These are phyloP conservation scores for Porites australiensis DNA, from an alignment of 64 coral and sea anemone species.

Conservation along the genomic window DNA sequence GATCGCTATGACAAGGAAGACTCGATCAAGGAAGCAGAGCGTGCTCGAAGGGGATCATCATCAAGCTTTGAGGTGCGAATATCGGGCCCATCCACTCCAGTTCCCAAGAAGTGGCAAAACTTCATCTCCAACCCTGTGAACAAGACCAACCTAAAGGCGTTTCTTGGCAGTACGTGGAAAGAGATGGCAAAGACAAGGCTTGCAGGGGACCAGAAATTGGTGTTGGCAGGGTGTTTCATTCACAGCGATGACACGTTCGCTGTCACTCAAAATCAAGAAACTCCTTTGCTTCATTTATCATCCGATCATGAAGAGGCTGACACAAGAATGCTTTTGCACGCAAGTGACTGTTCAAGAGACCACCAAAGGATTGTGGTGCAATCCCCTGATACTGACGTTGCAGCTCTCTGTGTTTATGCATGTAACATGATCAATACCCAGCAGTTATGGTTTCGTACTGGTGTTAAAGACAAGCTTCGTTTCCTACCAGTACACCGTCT, in stretches of 20 bases:
- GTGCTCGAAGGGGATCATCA: neutral
- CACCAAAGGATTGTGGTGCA: slow-evolving; percentile 48
- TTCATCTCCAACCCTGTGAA: slow-evolving; percentile 50
- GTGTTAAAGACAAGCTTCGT: slow-evolving; percentile 51
- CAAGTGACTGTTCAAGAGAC: slow-evolving; percentile 32
- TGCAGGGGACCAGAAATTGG: slow-evolving; percentile 8
- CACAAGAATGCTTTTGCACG: slow-evolving; percentile 61
- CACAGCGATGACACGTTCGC: neutral
- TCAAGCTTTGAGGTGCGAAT: slow-evolving; percentile 14
- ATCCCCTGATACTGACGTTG: slow-evolving; percentile 57
- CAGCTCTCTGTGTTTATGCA: slow-evolving; percentile 38
- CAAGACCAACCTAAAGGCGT: slow-evolving; percentile 46
- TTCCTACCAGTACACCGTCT: slow-evolving; percentile 46
- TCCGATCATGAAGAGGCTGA: too few species aligned
- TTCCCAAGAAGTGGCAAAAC: slow-evolving; percentile 54
- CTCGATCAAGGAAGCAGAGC: slow-evolving; percentile 26
- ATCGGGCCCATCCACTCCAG: slow-evolving; percentile 28
- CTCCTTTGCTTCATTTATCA: neutral
- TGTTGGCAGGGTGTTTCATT: slow-evolving; percentile 37
- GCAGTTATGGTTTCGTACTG: slow-evolving; percentile 58
- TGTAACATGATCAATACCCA: slow-evolving; percentile 15
- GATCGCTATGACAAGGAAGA: slow-evolving; percentile 37
- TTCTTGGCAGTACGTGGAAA: slow-evolving; percentile 9
- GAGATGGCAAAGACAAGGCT: slow-evolving; percentile 34
- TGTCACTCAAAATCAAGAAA: neutral